Percentiles rank a stretch among this genome's conserved stretches.
Conservation (phyloP, 2,888 invertebrate genomes). For the Stenotaenia linearis region DNA sequence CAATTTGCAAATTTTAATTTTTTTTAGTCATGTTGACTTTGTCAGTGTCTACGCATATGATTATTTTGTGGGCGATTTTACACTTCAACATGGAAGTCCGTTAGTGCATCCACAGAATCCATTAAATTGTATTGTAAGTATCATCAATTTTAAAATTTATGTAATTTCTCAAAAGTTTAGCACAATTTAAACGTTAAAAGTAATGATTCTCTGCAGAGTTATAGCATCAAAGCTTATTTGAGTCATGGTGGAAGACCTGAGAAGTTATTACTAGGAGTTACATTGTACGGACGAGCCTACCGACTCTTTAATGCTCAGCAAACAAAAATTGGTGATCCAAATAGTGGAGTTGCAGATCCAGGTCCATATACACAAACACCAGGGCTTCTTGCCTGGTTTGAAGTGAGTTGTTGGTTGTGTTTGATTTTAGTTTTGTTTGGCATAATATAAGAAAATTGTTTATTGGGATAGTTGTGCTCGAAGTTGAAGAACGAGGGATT, state of each 20-base stretch:
- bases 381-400: slow-evolving; percentile 13
- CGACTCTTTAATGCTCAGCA: too few species aligned
- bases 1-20: not conserved
- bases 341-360: not conserved
- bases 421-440: too few species aligned
- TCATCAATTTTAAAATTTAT: not conserved
- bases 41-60: not conserved
- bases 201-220: not conserved
- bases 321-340: not conserved
- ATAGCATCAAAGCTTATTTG: not conserved
- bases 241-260: not conserved
- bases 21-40: not conserved
- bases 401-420: not conserved
- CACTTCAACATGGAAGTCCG: not conserved
- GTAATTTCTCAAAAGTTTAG: too few species aligned
- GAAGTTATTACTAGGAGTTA: not conserved
- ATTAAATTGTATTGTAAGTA: not conserved
- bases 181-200: too few species aligned
- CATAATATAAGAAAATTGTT: too few species aligned
- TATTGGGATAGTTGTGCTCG: too few species aligned
- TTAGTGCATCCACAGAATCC: not conserved
- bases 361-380: not conserved
- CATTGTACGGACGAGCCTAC: not conserved
- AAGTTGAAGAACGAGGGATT: not conserved
- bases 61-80: not conserved